Percentiles rank a stretch among this genome's conserved stretches.
phyloP scores from a whole-genome alignment of 2,113 vertebrate species.

The Okapia johnstoni region DNA sequence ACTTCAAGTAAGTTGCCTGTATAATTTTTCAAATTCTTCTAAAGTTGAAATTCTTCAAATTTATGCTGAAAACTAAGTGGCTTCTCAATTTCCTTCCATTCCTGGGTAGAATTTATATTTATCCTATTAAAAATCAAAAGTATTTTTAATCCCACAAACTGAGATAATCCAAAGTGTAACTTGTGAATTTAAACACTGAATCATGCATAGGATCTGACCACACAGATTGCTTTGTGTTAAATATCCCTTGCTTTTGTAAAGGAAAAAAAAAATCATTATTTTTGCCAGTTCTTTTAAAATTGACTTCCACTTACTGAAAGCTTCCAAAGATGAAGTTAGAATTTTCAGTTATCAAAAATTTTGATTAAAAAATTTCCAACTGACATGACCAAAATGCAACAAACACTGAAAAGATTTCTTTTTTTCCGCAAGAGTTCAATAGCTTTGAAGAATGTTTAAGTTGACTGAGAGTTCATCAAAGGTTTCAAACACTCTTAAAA shows the following conservation, averaged over 20 bases:
- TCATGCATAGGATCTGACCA: neutral
- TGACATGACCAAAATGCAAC: neutral
- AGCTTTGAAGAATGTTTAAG: neutral
- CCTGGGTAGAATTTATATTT: neutral
- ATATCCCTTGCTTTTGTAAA: neutral
- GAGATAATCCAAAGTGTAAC: neutral
- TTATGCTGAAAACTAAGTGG: neutral
- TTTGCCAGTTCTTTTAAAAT: neutral
- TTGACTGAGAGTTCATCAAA: neutral
- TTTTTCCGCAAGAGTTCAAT: neutral
- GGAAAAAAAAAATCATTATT: neutral
- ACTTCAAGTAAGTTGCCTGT: neutral
- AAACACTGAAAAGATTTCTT: neutral
- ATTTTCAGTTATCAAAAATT: neutral
- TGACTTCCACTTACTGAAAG: neutral
- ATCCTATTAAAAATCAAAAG: neutral
- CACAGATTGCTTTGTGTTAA: neutral
- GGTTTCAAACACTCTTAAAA: neutral
- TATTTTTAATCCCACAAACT: neutral
- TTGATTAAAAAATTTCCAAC: neutral
- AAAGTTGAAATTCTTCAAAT: neutral
- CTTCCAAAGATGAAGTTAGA: neutral
- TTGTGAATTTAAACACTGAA: neutral
- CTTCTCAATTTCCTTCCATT: neutral
- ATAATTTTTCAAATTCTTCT: neutral